Percentiles rank a stretch among this genome's conserved stretches.
Conservation (phyloP, 1,140 invertebrate species). For the Drosophila tristis region DNA sequence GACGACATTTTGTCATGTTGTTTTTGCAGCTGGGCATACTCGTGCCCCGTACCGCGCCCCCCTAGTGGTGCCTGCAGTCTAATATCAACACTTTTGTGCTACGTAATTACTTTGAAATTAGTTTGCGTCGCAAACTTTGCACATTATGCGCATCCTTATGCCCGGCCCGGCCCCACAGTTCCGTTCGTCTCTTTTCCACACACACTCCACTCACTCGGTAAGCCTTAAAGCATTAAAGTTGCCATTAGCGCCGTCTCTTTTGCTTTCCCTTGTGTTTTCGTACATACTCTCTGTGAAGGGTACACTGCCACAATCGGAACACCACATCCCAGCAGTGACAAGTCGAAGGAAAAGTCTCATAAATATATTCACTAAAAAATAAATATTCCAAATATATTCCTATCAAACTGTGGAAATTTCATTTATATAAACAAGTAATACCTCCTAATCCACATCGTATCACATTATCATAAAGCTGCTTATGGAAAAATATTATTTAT, state of each 20-base stretch:
- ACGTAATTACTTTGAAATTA: conserved; percentile 83
- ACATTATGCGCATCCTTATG: conserved; percentile 82
- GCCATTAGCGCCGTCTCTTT: conserved; percentile 57
- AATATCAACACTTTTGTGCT: conserved; percentile 83
- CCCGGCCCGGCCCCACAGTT: conserved; percentile 31
- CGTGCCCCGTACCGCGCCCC: conserved; percentile 3
- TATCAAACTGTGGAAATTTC: too few species aligned
- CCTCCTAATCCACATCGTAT: too few species aligned
- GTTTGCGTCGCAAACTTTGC: conserved; percentile 81
- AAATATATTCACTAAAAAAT: too few species aligned
- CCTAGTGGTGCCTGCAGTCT: conserved; percentile 55
- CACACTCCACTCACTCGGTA: conserved; percentile 17
- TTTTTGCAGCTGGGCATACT: conserved; percentile 57
- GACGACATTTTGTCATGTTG: conserved; percentile 76
- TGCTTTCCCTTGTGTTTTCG: not conserved
- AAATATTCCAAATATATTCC: too few species aligned
- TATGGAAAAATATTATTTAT: too few species aligned
- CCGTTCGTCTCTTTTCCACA: conserved; percentile 23
- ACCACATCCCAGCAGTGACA: too few species aligned
- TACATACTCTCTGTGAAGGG: not conserved
- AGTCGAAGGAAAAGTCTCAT: too few species aligned
- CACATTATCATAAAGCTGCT: too few species aligned
- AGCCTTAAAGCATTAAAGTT: conserved; percentile 73
- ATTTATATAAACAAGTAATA: too few species aligned
- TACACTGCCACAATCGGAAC: too few species aligned